Conservation (phyloP, 2,797 vertebrate genomes). For the Thaleichthys pacificus region DNA sequence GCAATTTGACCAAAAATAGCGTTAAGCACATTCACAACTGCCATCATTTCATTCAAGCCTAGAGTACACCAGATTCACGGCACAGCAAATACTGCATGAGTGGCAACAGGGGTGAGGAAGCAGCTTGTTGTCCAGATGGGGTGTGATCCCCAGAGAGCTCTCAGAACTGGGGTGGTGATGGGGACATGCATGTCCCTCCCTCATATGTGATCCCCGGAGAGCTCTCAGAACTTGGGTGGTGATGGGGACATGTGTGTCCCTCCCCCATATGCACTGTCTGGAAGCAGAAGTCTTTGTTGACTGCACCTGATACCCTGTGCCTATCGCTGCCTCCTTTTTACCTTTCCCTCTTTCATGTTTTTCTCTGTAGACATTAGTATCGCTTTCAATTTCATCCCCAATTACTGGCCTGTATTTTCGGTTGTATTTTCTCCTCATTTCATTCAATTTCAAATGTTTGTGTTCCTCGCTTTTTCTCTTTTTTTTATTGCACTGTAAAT, state of each 20-base stretch:
- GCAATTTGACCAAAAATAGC: no score
- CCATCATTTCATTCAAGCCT: no score
- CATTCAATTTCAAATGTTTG: not conserved
- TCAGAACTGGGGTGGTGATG: constrained; percentile 10
- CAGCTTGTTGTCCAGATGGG: constrained; percentile 52
- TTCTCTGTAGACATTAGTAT: not conserved
- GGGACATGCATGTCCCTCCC: not conserved
- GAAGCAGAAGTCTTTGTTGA: constrained; percentile 21
- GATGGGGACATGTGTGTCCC: not conserved
- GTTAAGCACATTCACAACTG: no score
- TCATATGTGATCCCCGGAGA: constrained; percentile 12
- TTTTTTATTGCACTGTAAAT: constrained; percentile 21
- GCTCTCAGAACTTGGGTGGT: constrained; percentile 11
- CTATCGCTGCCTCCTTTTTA: not conserved
- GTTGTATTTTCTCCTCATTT: not conserved
- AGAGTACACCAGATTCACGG: no score
- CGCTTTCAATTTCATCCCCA: not conserved
- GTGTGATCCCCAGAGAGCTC: constrained; percentile 15
- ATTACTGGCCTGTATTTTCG: not conserved
- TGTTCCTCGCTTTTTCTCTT: not conserved
- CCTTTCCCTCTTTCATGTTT: constrained; percentile 13
- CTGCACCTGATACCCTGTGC: constrained; percentile 42
- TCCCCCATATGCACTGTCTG: not conserved
- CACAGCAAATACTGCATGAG: not conserved
- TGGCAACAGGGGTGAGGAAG: constrained; percentile 6